Percentiles rank a stretch among this genome's conserved stretches.
These are phyloP conservation scores for Caenorhabditis virilis DNA, from an alignment of 2,888 invertebrate species.

Conservation along the genomic window DNA sequence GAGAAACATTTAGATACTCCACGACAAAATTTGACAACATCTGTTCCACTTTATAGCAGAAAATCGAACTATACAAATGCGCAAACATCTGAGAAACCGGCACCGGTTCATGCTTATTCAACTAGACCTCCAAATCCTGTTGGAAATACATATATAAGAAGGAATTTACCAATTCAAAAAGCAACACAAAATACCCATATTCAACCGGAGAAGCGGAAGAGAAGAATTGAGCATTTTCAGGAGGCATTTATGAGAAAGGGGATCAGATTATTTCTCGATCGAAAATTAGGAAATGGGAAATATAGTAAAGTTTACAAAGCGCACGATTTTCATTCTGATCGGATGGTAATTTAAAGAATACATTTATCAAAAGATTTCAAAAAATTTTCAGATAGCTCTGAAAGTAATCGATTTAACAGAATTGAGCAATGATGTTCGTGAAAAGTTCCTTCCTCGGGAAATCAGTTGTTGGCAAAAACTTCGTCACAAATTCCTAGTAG, in stretches of 20 bases:
- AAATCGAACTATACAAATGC: too few relatives aligned
- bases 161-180: too few relatives aligned
- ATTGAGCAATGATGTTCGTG: slow-evolving; percentile 51
- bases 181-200: too few relatives aligned
- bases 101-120: too few relatives aligned
- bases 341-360: slow-evolving; percentile 7
- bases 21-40: too few relatives aligned
- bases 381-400: slow-evolving; percentile 52
- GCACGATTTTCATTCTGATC: slow-evolving; percentile 14
- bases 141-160: too few relatives aligned
- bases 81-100: too few relatives aligned
- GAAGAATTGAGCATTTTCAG: slow-evolving; percentile 6
- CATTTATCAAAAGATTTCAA: neutral
- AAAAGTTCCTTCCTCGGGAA: slow-evolving; percentile 59
- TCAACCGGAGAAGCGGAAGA: too few relatives aligned
- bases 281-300: slow-evolving; percentile 54
- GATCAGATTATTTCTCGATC: slow-evolving; percentile 34
- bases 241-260: slow-evolving; percentile 30
- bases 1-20: too few relatives aligned
- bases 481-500: slow-evolving; percentile 37
- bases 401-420: slow-evolving; percentile 52
- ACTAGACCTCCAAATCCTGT: too few relatives aligned
- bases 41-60: too few relatives aligned
- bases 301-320: slow-evolving; percentile 60
- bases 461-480: slow-evolving; percentile 58